phyloP scores from a whole-genome alignment of 2,797 vertebrate species.

The Enteromius thamalakanensis region DNA sequence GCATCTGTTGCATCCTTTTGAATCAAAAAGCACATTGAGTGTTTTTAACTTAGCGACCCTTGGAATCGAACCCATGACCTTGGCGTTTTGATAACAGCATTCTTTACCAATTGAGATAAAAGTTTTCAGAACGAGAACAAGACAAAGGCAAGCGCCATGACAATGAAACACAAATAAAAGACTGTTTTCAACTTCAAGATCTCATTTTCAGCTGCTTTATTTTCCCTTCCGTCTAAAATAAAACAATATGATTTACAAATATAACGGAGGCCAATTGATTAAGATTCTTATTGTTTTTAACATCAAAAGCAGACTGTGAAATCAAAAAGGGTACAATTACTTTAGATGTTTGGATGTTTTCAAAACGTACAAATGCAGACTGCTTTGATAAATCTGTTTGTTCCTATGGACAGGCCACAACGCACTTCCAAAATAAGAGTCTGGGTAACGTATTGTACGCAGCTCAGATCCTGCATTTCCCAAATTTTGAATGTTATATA shows the following conservation, averaged over 20 bases:
- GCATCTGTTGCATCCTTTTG: background rate
- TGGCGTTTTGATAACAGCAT: background rate
- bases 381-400: background rate
- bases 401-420: background rate
- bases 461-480: background rate
- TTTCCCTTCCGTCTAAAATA: background rate
- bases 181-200: background rate
- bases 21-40: background rate
- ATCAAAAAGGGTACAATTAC: background rate
- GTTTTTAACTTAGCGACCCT: background rate
- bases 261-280: background rate
- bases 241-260: background rate
- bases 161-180: background rate
- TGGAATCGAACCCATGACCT: background rate
- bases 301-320: slow-evolving; percentile 4
- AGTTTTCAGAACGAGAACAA: background rate
- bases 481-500: background rate
- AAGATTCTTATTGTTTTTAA: background rate
- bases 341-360: background rate
- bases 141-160: slow-evolving; percentile 1
- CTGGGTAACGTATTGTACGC: background rate
- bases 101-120: background rate
- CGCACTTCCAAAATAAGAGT: background rate
- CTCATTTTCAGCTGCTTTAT: background rate
- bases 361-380: background rate